phyloP scores from a whole-genome alignment of 2,797 vertebrate species.

The Cynopterus sphinx region DNA sequence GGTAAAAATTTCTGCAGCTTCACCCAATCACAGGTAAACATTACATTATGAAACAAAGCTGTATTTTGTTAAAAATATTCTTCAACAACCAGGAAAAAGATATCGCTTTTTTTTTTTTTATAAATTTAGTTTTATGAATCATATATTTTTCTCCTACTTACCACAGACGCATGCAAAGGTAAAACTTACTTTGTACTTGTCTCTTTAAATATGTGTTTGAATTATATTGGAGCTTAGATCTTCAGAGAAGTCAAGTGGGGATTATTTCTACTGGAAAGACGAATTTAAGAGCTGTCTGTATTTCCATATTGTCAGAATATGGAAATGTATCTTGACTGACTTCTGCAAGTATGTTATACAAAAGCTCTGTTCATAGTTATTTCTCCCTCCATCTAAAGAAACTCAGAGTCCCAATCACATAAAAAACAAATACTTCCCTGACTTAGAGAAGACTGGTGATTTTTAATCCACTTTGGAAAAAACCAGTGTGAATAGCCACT shows the following conservation, averaged over 20 bases:
- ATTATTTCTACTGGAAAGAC: constrained; percentile 76
- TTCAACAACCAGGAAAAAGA: constrained; percentile 50
- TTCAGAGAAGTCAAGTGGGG: constrained; percentile 76
- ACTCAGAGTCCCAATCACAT: not conserved
- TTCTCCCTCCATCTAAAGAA: constrained; percentile 15
- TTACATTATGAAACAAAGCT: constrained; percentile 83
- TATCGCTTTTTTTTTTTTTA: not conserved
- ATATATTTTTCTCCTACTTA: constrained; percentile 63
- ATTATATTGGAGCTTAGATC: constrained; percentile 71
- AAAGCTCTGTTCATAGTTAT: constrained; percentile 72
- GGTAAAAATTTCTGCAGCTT: constrained; percentile 78
- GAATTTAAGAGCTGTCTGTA: constrained; percentile 76
- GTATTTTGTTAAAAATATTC: constrained; percentile 81
- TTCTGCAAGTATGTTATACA: constrained; percentile 63
- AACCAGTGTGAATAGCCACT: not conserved
- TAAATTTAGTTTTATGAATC: not conserved
- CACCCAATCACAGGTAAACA: constrained; percentile 76
- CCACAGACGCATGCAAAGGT: constrained; percentile 50
- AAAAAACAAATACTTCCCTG: not conserved
- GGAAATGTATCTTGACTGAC: constrained; percentile 67
- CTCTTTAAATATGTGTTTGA: constrained; percentile 66
- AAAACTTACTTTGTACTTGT: not conserved
- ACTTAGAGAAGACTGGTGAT: not conserved
- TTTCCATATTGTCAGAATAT: constrained; percentile 76
- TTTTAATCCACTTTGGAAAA: constrained; percentile 12